Conservation (phyloP, 2,113 vertebrate species). For the Corydoras sp. region DNA sequence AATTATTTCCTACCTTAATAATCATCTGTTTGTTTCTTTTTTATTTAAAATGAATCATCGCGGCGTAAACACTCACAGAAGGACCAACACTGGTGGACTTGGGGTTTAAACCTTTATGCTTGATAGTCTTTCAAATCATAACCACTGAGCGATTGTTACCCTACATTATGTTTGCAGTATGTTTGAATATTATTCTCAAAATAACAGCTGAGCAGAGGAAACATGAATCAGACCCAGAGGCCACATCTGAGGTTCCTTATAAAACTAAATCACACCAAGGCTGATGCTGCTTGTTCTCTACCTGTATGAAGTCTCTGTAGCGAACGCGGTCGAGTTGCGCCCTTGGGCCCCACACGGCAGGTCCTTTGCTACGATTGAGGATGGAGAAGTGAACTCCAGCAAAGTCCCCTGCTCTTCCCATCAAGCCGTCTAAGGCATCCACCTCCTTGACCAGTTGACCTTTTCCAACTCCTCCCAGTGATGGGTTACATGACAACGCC, state of each 20-base stretch:
- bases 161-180: too few relatives aligned
- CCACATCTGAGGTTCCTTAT: too few relatives aligned
- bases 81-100: too few relatives aligned
- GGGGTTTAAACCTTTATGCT: too few relatives aligned
- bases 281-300: constrained; percentile 41
- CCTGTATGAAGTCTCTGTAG: constrained; percentile 84
- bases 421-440: constrained; percentile 90
- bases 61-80: not conserved
- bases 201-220: too few relatives aligned
- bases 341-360: constrained; percentile 91
- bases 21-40: not conserved
- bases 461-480: constrained; percentile 91
- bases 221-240: too few relatives aligned
- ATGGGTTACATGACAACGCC: constrained; percentile 92
- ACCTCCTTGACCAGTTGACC: constrained; percentile 88
- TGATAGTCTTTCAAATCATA: too few relatives aligned
- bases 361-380: constrained; percentile 85
- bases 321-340: constrained; percentile 86
- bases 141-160: too few relatives aligned
- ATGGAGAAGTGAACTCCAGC: constrained; percentile 90
- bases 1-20: not conserved
- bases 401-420: constrained; percentile 80
- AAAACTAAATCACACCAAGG: too few relatives aligned
- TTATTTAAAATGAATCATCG: not conserved
- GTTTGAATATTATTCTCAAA: too few relatives aligned